Evolutionary conservation across 2,113 vertebrate genomes (phyloP).

Genomic region (Hystrix brachyura): DNA sequence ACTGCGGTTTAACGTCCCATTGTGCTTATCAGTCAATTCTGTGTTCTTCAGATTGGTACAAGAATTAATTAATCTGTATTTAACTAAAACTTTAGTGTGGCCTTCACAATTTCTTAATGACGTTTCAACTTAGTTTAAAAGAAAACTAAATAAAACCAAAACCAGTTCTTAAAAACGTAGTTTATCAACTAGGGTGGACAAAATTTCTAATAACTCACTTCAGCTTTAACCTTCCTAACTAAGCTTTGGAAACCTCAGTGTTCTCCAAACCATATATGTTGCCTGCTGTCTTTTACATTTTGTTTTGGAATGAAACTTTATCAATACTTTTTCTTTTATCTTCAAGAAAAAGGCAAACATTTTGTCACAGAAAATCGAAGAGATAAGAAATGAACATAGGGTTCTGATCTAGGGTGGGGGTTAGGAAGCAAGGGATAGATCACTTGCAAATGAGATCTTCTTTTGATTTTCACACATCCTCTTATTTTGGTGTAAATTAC

Average conservation of each 20-base stretch:
- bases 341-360: background rate
- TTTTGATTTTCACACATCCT: background rate
- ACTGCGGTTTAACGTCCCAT: background rate
- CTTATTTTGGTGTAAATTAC: background rate
- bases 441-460: no score
- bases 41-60: background rate
- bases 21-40: constrained; percentile 4
- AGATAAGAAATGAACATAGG: background rate
- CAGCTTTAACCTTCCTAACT: background rate
- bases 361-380: background rate
- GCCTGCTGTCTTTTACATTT: background rate
- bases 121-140: background rate
- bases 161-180: background rate
- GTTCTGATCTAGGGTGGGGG: background rate
- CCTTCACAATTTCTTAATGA: background rate
- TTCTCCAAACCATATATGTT: fast-evolving
- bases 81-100: background rate
- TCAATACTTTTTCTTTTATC: background rate
- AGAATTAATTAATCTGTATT: background rate
- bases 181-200: background rate
- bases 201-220: background rate
- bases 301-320: background rate
- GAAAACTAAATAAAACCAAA: background rate
- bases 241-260: background rate
- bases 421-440: no score